phyloP scores from a whole-genome alignment of 2,797 vertebrate genomes.

The Anableps anableps region DNA sequence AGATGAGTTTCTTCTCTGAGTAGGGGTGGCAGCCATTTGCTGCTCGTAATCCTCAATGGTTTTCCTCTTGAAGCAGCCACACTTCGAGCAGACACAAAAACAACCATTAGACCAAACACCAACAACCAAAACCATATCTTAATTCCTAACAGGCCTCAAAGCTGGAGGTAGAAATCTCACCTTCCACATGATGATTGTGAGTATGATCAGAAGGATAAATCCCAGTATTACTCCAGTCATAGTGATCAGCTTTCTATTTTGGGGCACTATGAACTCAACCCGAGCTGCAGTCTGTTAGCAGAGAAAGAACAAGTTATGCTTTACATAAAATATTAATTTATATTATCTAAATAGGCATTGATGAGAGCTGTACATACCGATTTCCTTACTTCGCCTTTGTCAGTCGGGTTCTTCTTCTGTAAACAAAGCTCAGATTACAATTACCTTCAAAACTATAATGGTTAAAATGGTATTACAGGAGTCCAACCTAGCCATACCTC shows the following conservation, averaged over 20 bases:
- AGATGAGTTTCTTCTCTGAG: neutral
- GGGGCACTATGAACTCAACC: conserved; percentile 60
- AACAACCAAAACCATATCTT: neutral
- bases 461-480: neutral
- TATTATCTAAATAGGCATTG: neutral
- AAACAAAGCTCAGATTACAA: neutral
- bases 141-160: neutral
- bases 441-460: neutral
- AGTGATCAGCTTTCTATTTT: conserved; percentile 37
- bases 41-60: neutral
- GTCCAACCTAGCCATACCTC: conserved; percentile 43
- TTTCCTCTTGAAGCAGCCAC: conserved; percentile 74
- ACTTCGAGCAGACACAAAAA: conserved; percentile 43
- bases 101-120: neutral
- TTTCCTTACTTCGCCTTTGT: conserved; percentile 18
- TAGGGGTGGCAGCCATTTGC: neutral
- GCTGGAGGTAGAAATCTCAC: conserved; percentile 42
- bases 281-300: conserved; percentile 52
- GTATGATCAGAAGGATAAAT: conserved; percentile 66
- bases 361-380: conserved; percentile 26
- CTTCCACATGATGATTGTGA: conserved; percentile 65
- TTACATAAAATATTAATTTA: neutral
- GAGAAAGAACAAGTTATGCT: neutral
- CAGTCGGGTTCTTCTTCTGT: neutral
- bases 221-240: conserved; percentile 54